Percentiles rank a stretch among this genome's conserved stretches.
Evolutionary conservation across 2,113 vertebrate species (phyloP).

Genomic region (Opisthocomus hoazin): DNA sequence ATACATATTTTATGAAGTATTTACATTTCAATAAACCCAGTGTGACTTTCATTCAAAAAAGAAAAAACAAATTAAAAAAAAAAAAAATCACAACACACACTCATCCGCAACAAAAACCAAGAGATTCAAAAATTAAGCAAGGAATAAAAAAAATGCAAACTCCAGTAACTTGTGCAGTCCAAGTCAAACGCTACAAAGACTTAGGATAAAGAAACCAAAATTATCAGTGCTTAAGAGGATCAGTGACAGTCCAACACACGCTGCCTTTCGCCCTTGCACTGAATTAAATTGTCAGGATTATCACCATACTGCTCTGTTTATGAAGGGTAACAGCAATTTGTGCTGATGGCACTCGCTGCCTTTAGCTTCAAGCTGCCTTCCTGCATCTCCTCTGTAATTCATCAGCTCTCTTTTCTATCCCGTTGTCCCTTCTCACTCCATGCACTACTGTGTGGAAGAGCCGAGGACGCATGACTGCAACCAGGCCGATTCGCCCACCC

Average conservation of each 20-base stretch:
- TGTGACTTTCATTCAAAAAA: slow-evolving; percentile 42
- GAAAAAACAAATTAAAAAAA: not conserved
- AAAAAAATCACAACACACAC: not conserved
- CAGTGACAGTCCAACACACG: not conserved
- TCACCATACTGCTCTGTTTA: slow-evolving; percentile 75
- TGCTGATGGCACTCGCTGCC: slow-evolving; percentile 79
- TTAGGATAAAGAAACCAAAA: not conserved
- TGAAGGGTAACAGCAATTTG: slow-evolving; percentile 73
- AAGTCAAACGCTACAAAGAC: not conserved
- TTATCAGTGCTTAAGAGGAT: not conserved
- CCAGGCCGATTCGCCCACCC: not conserved
- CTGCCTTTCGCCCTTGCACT: slow-evolving; percentile 53
- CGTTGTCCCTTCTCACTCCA: not conserved
- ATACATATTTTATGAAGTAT: slow-evolving; percentile 53
- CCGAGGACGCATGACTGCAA: not conserved
- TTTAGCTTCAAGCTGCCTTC: slow-evolving; percentile 80
- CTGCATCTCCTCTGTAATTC: slow-evolving; percentile 78
- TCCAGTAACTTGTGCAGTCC: not conserved
- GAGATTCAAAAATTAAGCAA: not conserved
- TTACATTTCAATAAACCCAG: slow-evolving; percentile 65
- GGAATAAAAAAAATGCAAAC: not conserved
- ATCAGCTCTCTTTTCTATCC: slow-evolving; percentile 68
- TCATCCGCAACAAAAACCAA: not conserved
- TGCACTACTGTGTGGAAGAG: not conserved
- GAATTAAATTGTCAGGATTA: slow-evolving; percentile 84